Evolutionary conservation across 2,113 vertebrate genomes (phyloP), one percentile per base, ranked within the genome.

Genomic region (Halichoerus grypus): DNA sequence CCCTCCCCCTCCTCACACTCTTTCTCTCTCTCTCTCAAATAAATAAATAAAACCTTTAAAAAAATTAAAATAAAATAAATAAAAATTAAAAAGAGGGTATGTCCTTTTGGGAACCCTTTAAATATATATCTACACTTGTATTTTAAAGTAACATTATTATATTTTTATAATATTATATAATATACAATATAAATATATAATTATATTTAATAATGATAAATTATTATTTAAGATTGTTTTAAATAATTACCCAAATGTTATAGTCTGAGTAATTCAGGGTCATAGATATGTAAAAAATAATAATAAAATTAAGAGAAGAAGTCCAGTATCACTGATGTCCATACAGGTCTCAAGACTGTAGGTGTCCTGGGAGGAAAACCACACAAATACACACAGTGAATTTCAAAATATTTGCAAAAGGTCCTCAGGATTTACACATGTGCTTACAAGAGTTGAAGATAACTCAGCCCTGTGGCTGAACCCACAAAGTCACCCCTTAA

Each of bases 301-400:
- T 28, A 42, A 65, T 67, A 51, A 95, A 67, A 91, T 81, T 59
- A 87, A 84, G 42, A 94, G n/a, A 85, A 33, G 22, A 91, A 39
- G 69, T 46, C 15, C 77, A 55, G 1, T 63, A 79, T 63, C 76
- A 53, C 2, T 28, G 55, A 49, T 69, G 24, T 71, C 71, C 31
- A 11, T 7, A 12, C 2, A 61, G 28, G 77, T 26, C 42, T 96
- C 79, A 92, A 74, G 71, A 88, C 72, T 14, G 72, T 36, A 94
- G 55, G 36, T 67, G 63, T 59, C 19, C 10, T 13, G 24, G 18
- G 42, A 74, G 80, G 14, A 53, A 57, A 33, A 28, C 12, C 39
- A 24, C 9, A 81, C 8, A 12, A 7, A 9, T 16, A 33, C 19
- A 39, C 61, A 69, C 22, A 88, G 42, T 36, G 4, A 94, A 69